Evolutionary conservation across 1,140 invertebrate species (phyloP).

Genomic region (Pseudoatta argentina): DNA sequence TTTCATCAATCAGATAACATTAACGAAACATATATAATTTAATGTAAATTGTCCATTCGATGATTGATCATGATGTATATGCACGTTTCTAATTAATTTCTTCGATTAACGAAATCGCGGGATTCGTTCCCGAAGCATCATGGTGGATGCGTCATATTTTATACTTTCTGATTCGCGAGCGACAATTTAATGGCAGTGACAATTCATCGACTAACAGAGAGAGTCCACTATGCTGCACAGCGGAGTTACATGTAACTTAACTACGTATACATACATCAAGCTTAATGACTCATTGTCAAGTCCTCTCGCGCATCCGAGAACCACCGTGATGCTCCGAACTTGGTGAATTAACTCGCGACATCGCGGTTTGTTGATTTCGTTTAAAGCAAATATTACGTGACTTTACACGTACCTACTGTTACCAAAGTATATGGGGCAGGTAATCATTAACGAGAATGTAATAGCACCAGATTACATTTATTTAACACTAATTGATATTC

Average conservation of each 20-base stretch:
- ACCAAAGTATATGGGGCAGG: too few relatives aligned
- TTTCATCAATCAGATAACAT: not conserved
- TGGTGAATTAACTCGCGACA: constrained; percentile 23
- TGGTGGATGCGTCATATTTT: not conserved
- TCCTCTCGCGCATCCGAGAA: constrained; percentile 1
- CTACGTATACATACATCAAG: constrained; percentile 33
- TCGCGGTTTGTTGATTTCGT: constrained; percentile 23
- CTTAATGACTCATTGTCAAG: constrained; percentile 57
- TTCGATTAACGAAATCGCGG: not conserved
- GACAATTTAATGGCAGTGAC: constrained; percentile 26
- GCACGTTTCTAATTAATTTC: constrained; percentile 21
- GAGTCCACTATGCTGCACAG: not conserved
- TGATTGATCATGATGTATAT: not conserved
- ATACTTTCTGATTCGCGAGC: constrained; percentile 20
- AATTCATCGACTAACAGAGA: constrained; percentile 9
- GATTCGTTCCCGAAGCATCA: not conserved
- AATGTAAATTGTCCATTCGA: not conserved
- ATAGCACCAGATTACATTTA: not conserved
- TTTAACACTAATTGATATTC: not conserved
- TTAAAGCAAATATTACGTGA: constrained; percentile 13
- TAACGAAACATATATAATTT: not conserved
- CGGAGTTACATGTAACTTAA: constrained; percentile 31
- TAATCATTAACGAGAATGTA: not conserved
- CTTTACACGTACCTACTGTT: not conserved
- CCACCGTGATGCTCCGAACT: constrained; percentile 32